phyloP scores from a whole-genome alignment of 37 sponge, comb jelly and placozoan genomes.

The Ianthella basta region DNA sequence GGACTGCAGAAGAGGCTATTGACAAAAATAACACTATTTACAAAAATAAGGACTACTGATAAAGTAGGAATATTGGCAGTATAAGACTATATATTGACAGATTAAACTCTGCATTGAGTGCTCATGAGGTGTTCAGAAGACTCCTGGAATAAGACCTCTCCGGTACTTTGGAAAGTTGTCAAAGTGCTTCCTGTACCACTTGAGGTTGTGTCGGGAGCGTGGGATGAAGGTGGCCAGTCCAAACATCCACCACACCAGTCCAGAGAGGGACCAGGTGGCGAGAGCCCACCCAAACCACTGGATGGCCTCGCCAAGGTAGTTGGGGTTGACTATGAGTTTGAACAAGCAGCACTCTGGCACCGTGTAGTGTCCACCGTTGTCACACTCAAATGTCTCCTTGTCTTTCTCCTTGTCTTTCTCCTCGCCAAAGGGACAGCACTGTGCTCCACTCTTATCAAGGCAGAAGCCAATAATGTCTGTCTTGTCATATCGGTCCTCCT shows the following conservation, averaged over 20 bases:
- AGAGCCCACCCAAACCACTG: slow-evolving; percentile 90
- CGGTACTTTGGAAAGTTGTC: slow-evolving; percentile 63
- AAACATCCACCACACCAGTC: slow-evolving; percentile 83
- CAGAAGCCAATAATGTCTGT: no score
- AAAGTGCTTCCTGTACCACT: slow-evolving; percentile 73
- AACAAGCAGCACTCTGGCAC: slow-evolving; percentile 76
- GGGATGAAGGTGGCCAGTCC: slow-evolving; percentile 59
- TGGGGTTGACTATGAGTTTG: slow-evolving; percentile 70
- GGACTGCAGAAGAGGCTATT: no score
- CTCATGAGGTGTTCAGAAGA: slow-evolving; percentile 41
- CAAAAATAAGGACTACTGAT: no score
- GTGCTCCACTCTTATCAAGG: no score
- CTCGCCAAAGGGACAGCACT: no score
- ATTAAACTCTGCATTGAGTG: neutral
- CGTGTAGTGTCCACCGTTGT: slow-evolving; percentile 37
- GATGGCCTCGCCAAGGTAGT: slow-evolving; percentile 82
- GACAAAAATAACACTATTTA: no score
- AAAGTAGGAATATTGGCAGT: no score
- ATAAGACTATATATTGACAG: neutral
- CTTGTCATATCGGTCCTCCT: no score
- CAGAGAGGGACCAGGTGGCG: slow-evolving; percentile 82
- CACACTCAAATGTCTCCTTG: neutral
- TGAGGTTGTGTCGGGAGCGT: slow-evolving; percentile 73
- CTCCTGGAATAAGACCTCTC: slow-evolving; percentile 81
- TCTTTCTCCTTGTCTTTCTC: slow-evolving; percentile 30